Evolutionary conservation across 2,888 invertebrate genomes (phyloP).

Genomic region (Sesia apiformis): DNA sequence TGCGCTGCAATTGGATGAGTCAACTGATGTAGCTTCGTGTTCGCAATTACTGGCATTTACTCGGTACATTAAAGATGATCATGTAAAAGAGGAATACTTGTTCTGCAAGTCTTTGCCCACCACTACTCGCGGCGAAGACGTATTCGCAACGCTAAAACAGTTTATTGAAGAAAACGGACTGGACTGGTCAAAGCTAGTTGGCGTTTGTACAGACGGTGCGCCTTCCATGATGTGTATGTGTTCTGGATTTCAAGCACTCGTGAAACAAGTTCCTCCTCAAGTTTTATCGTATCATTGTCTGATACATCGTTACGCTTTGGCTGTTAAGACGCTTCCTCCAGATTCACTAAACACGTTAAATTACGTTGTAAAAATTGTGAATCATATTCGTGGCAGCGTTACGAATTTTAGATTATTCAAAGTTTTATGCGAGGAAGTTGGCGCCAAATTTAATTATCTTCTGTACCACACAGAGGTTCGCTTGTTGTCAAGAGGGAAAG

Average conservation of each 20-base stretch:
- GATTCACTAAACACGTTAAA: no score
- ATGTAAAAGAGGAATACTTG: slow-evolving; percentile 13
- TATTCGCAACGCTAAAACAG: slow-evolving; percentile 15
- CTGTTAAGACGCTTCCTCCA: slow-evolving; percentile 15
- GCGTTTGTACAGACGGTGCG: slow-evolving; percentile 14
- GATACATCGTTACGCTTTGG: slow-evolving; percentile 16
- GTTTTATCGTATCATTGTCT: slow-evolving; percentile 12
- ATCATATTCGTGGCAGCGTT: no score
- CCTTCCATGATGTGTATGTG: slow-evolving; percentile 14
- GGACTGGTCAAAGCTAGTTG: slow-evolving; percentile 16
- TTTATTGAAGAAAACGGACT: slow-evolving; percentile 14
- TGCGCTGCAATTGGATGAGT: slow-evolving; percentile 13
- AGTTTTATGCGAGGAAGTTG: no score
- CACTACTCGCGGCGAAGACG: slow-evolving; percentile 15
- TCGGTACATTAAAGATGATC: slow-evolving; percentile 12
- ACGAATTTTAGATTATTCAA: no score
- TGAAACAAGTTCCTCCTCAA: slow-evolving; percentile 18
- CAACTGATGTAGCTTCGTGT: slow-evolving; percentile 15
- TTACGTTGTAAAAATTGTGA: no score
- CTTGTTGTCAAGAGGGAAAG: no score
- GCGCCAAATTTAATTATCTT: no score
- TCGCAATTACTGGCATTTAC: slow-evolving; percentile 13
- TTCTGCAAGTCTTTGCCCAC: slow-evolving; percentile 17
- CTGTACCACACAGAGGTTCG: no score
- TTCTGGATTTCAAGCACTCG: slow-evolving; percentile 16